These are phyloP conservation scores for Malacoraja senta DNA, from an alignment of 2,797 vertebrate genomes.

Conservation along the genomic window DNA sequence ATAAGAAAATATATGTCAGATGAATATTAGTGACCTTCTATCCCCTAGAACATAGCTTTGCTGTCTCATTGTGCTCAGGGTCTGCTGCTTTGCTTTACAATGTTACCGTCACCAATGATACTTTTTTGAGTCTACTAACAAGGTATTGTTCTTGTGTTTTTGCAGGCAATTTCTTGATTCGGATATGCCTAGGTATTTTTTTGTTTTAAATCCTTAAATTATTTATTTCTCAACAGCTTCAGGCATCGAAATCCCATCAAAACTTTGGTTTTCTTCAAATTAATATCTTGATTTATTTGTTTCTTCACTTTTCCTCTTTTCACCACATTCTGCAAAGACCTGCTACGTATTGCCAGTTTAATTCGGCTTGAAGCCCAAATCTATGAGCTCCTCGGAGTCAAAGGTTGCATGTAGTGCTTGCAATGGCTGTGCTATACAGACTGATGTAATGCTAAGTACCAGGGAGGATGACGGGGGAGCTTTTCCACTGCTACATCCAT, in stretches of 20 bases:
- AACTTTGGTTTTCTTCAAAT: slow-evolving; percentile 15
- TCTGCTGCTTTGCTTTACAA: slow-evolving; percentile 15
- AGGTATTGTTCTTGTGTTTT: slow-evolving; percentile 89
- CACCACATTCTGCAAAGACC: slow-evolving; percentile 38
- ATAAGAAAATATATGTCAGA: background rate
- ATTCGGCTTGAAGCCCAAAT: slow-evolving; percentile 14
- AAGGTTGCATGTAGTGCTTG: slow-evolving; percentile 27
- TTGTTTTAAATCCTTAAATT: slow-evolving; percentile 48
- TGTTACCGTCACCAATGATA: slow-evolving; percentile 46
- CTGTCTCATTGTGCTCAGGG: background rate
- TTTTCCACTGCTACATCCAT: background rate
- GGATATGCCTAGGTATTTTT: slow-evolving; percentile 99
- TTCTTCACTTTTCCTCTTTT: slow-evolving; percentile 35
- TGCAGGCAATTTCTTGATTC: slow-evolving; percentile 99
- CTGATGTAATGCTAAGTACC: background rate
- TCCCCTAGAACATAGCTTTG: slow-evolving; percentile 28
- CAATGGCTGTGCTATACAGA: background rate
- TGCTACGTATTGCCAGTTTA: slow-evolving; percentile 25
- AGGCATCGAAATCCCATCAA: slow-evolving; percentile 29
- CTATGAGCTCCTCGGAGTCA: slow-evolving; percentile 5
- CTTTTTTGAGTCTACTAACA: slow-evolving; percentile 74
- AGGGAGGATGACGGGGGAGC: background rate
- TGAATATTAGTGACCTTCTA: slow-evolving; percentile 29
- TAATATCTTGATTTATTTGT: slow-evolving; percentile 31
- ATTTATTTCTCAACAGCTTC: slow-evolving; percentile 35